These are phyloP conservation scores for Oceanodroma tethys DNA, from an alignment of 2,113 vertebrate species.

Conservation along the genomic window DNA sequence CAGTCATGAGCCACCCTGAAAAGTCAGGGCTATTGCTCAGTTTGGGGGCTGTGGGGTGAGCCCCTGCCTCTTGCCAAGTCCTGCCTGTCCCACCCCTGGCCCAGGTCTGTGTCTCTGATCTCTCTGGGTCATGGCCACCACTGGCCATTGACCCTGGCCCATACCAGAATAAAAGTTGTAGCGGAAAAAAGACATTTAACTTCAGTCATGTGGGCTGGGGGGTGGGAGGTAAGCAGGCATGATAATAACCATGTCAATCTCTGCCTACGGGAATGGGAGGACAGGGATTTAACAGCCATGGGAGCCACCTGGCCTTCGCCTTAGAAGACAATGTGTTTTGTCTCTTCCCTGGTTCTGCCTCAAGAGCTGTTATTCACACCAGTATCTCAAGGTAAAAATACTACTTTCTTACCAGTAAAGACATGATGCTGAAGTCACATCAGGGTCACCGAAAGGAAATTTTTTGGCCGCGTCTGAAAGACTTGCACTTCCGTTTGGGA, in stretches of 20 bases:
- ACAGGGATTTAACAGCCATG: background rate
- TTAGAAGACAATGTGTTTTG: background rate
- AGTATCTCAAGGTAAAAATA: background rate
- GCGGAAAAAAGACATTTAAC: background rate
- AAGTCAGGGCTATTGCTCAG: background rate
- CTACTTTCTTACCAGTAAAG: background rate
- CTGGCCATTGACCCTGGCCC: background rate
- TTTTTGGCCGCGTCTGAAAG: background rate
- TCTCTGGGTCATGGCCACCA: fast-evolving
- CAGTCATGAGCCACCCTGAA: background rate
- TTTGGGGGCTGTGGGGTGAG: background rate
- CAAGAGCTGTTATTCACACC: background rate
- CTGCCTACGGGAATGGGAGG: background rate
- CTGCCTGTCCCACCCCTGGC: background rate
- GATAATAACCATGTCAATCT: background rate
- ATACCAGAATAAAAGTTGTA: background rate
- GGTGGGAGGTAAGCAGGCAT: background rate
- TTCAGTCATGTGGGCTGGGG: background rate
- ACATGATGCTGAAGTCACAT: background rate
- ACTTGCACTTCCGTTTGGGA: background rate
- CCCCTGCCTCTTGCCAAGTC: background rate
- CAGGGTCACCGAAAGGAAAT: background rate
- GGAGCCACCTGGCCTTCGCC: background rate
- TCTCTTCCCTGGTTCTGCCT: background rate
- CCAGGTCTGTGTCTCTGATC: background rate